Conservation (phyloP, 2,888 invertebrate species). For the Mythimna vitellina region DNA sequence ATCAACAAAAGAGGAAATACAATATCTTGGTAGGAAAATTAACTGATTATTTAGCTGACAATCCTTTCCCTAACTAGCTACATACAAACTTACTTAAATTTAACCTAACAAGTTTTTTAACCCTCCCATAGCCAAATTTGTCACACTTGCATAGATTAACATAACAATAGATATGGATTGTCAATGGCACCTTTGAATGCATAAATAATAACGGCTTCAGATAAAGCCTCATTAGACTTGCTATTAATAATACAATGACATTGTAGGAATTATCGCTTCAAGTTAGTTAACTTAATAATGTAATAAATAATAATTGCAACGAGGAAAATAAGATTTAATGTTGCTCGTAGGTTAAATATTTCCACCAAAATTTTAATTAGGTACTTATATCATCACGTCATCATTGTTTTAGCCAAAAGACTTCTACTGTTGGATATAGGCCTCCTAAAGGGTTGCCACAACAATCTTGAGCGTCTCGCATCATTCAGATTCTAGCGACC, state of each 20-base stretch:
- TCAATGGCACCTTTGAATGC: constrained; percentile 30
- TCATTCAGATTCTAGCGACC: too few relatives aligned
- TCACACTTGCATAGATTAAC: constrained; percentile 47
- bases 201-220: constrained; percentile 42
- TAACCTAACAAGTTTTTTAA: constrained; percentile 5
- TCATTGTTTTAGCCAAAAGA: too few relatives aligned
- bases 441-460: too few relatives aligned
- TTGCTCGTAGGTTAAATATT: neutral
- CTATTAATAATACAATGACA: constrained; percentile 8
- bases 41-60: neutral
- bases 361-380: neutral
- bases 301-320: constrained; percentile 23
- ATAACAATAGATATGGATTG: constrained; percentile 38
- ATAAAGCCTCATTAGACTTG: constrained; percentile 32
- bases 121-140: constrained; percentile 17
- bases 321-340: constrained; percentile 32
- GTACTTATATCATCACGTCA: too few relatives aligned
- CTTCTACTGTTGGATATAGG: too few relatives aligned
- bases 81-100: too few relatives aligned
- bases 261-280: neutral
- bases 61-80: neutral
- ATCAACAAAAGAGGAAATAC: too few relatives aligned
- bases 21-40: too few relatives aligned
- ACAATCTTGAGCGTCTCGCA: too few relatives aligned
- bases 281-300: constrained; percentile 26